Conservation (phyloP, 2,797 vertebrate species). For the Triplophysa bombifrons region DNA sequence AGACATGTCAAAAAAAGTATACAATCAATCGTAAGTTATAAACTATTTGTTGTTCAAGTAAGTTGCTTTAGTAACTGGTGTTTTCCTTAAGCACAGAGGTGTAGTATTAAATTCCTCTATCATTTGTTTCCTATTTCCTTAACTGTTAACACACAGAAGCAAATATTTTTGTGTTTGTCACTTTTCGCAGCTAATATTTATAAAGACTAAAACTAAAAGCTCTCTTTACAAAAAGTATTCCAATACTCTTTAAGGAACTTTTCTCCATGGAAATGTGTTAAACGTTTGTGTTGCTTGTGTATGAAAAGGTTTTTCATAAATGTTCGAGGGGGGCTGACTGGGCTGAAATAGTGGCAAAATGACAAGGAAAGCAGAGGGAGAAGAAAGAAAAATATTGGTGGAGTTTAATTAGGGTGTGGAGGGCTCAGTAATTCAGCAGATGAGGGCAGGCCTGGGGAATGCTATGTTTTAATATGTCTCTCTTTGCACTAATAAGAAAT, state of each 20-base stretch:
- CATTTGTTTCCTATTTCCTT: not conserved
- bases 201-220: not conserved
- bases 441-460: conserved; percentile 12
- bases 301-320: conserved; percentile 15
- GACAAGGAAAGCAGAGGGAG: conserved; percentile 46
- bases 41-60: not conserved
- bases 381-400: conserved; percentile 35
- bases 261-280: not conserved
- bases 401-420: conserved; percentile 39
- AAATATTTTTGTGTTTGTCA: not conserved
- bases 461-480: conserved; percentile 45
- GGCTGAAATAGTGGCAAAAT: conserved; percentile 38
- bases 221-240: not conserved
- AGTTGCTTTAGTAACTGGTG: not conserved
- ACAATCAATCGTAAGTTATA: not conserved
- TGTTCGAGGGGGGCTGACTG: not conserved
- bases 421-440: conserved; percentile 15
- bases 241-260: not conserved
- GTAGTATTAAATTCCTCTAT: not conserved
- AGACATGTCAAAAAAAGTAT: not conserved
- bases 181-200: not conserved
- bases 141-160: not conserved
- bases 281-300: not conserved
- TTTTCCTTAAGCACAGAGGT: not conserved
- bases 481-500: conserved; percentile 44